phyloP scores from a whole-genome alignment of 2,888 invertebrate genomes.

The Andrena fulva region DNA sequence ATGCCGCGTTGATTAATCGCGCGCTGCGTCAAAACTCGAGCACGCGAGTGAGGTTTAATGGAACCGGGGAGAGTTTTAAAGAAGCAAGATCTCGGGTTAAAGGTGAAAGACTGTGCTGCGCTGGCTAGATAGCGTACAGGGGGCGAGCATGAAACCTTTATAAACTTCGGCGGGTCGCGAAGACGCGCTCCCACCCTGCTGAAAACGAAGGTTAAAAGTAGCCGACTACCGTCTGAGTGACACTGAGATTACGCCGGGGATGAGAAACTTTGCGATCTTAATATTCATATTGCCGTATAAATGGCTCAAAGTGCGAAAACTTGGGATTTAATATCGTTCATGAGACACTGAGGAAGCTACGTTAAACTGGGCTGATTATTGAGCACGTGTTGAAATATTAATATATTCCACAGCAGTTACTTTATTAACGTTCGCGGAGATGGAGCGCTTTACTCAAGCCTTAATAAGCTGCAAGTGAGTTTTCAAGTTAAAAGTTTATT shows the following conservation, averaged over 20 bases:
- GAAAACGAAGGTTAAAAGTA: slow-evolving; percentile 51
- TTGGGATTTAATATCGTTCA: slow-evolving; percentile 15
- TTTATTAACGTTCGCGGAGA: slow-evolving; percentile 4
- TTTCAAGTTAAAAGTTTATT: no score
- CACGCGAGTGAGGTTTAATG: slow-evolving; percentile 36
- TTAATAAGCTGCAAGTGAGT: neutral
- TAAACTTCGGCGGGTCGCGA: slow-evolving; percentile 41
- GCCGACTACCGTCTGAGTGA: slow-evolving; percentile 31
- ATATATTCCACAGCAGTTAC: neutral
- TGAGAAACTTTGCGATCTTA: slow-evolving; percentile 43
- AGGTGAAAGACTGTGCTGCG: slow-evolving; percentile 37
- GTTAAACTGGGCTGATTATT: slow-evolving; percentile 6
- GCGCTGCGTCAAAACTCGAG: slow-evolving; percentile 33
- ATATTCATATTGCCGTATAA: slow-evolving; percentile 27
- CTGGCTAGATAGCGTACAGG: neutral
- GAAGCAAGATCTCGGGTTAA: slow-evolving; percentile 33
- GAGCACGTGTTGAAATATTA: neutral
- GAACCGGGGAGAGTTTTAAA: slow-evolving; percentile 34
- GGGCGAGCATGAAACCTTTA: slow-evolving; percentile 31
- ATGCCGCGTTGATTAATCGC: slow-evolving; percentile 54
- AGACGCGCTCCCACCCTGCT: slow-evolving; percentile 12
- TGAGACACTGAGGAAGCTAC: neutral
- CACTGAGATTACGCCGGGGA: slow-evolving; percentile 40
- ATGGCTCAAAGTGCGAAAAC: neutral
- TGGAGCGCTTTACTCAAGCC: neutral